These are phyloP conservation scores for Arenicola marina DNA, from an alignment of 2,888 invertebrate species.

Conservation along the genomic window DNA sequence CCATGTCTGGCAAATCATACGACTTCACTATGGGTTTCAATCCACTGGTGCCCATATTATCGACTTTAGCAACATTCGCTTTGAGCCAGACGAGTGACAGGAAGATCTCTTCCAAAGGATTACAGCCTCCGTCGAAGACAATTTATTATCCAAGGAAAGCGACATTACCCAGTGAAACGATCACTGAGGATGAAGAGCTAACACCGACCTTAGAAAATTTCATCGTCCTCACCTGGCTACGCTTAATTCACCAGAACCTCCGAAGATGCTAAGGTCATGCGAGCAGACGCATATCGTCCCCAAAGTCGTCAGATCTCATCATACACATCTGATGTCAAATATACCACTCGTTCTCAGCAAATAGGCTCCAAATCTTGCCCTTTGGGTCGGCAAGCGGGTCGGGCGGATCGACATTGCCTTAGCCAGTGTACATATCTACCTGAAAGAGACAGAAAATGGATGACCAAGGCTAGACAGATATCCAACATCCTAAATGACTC, in stretches of 20 bases:
- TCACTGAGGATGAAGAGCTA: background rate
- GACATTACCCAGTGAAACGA: background rate
- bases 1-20: background rate
- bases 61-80: background rate
- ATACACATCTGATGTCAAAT: no score
- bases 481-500: no score
- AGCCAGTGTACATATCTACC: background rate
- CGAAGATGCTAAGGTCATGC: background rate
- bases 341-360: background rate
- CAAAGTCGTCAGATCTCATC: background rate
- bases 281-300: background rate
- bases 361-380: background rate
- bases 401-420: background rate
- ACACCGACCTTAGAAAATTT: background rate
- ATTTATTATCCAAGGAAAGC: no score
- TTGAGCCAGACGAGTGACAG: background rate
- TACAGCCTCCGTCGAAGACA: no score
- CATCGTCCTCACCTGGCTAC: background rate
- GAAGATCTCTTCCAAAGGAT: background rate
- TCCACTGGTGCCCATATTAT: background rate
- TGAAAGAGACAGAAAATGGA: background rate
- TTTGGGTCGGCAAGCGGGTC: background rate
- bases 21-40: background rate
- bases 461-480: no score
- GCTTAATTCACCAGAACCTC: background rate